phyloP scores from a whole-genome alignment of 1,140 invertebrate genomes.

The Diachasma alloeum region DNA sequence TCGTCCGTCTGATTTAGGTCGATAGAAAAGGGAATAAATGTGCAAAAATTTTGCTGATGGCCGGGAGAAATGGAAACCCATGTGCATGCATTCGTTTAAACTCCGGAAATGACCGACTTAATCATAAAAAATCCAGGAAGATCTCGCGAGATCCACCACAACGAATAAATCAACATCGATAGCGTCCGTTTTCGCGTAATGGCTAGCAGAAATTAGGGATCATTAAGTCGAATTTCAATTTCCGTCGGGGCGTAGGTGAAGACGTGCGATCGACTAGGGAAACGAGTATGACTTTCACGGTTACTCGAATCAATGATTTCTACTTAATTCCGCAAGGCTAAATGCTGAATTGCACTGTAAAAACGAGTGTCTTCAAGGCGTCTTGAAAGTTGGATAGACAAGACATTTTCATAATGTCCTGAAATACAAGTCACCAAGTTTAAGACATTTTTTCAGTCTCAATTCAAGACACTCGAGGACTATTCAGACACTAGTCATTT shows the following conservation, averaged over 20 bases:
- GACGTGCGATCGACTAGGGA: conserved; percentile 25
- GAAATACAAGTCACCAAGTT: no score
- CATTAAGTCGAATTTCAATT: conserved; percentile 31
- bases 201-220: conserved; percentile 26
- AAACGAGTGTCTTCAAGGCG: neutral
- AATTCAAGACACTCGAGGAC: no score
- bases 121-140: conserved; percentile 6
- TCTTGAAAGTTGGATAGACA: no score
- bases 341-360: neutral
- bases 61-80: neutral
- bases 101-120: neutral
- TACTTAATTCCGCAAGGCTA: neutral
- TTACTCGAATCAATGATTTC: conserved; percentile 5
- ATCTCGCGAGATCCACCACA: neutral
- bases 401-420: no score
- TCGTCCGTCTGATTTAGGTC: neutral
- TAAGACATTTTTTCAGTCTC: no score
- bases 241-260: conserved; percentile 30
- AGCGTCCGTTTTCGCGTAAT: neutral
- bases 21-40: neutral
- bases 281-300: conserved; percentile 17
- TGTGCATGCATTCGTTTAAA: neutral
- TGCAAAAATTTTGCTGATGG: no score
- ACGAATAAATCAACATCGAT: neutral
- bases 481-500: no score